Percentiles rank a stretch among this genome's conserved stretches.
Evolutionary conservation across 2,888 invertebrate genomes (phyloP).

Genomic region (Sinelater perroti): DNA sequence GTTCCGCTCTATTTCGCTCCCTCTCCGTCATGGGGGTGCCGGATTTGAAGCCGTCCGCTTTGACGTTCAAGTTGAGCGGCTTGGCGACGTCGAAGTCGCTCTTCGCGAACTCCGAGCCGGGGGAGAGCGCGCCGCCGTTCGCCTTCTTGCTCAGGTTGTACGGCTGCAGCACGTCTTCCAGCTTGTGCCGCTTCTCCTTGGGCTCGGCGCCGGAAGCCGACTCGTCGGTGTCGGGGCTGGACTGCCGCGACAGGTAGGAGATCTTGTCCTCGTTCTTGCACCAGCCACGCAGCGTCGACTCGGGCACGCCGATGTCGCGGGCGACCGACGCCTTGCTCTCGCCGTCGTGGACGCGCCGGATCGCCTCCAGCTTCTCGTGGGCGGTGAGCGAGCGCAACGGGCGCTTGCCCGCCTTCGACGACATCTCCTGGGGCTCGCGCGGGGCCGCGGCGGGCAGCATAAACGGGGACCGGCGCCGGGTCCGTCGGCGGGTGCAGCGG

Average conservation of each 20-base stretch:
- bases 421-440: constrained; percentile 62
- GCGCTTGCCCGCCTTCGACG: constrained; percentile 77
- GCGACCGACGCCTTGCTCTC: constrained; percentile 88
- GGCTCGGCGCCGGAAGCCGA: constrained; percentile 61
- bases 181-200: constrained; percentile 46
- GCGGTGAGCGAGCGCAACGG: constrained; percentile 81
- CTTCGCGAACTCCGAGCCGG: constrained; percentile 28
- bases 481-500: constrained; percentile 16
- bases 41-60: constrained; percentile 26
- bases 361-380: constrained; percentile 81
- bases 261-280: constrained; percentile 86
- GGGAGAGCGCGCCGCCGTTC: constrained; percentile 35
- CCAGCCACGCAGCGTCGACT: constrained; percentile 87
- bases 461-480: constrained; percentile 26
- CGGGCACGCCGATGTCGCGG: constrained; percentile 85
- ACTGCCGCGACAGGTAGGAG: constrained; percentile 74
- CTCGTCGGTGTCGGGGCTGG: constrained; percentile 75
- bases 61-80: constrained; percentile 39
- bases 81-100: constrained; percentile 28
- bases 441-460: constrained; percentile 46
- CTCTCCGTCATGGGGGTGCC: constrained; percentile 47
- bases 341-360: constrained; percentile 83
- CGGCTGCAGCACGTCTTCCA: constrained; percentile 51
- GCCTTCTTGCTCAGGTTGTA: constrained; percentile 53
- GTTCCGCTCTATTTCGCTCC: constrained; percentile 60